These are phyloP conservation scores for Nyleta sp. DNA, from an alignment of 2,888 invertebrate genomes.

Conservation along the genomic window DNA sequence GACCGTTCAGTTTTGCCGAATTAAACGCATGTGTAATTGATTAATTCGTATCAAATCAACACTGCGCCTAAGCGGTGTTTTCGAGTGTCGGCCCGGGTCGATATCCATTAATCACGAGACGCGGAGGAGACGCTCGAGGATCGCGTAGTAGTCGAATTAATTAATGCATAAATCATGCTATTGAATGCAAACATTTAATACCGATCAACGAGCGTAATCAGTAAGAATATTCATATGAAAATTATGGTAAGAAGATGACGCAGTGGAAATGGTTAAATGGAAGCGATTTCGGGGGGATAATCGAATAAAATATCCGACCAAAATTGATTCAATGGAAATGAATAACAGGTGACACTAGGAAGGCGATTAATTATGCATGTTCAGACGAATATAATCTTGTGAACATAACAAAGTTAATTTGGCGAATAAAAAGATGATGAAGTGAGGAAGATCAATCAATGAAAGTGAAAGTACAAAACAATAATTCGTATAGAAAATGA, in stretches of 20 bases:
- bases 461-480: too few species aligned
- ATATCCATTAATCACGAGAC: constrained; percentile 49
- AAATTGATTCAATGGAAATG: too few species aligned
- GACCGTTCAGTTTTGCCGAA: constrained; percentile 60
- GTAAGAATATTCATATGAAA: constrained; percentile 16
- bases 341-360: too few species aligned
- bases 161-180: constrained; percentile 18
- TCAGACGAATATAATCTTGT: too few species aligned
- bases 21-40: constrained; percentile 71
- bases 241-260: constrained; percentile 1
- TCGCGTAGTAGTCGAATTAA: constrained; percentile 18
- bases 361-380: too few species aligned
- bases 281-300: background rate
- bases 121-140: constrained; percentile 5
- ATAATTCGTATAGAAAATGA: too few species aligned
- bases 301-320: too few species aligned
- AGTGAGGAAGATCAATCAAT: too few species aligned
- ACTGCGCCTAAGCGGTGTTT: constrained; percentile 59
- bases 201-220: background rate
- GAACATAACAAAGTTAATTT: too few species aligned
- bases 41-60: constrained; percentile 73
- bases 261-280: background rate
- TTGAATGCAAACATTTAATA: background rate
- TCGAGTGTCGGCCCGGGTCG: constrained; percentile 21
- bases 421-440: too few species aligned